phyloP scores from a whole-genome alignment of 2,888 invertebrate species.

The Drosophila macrospina region DNA sequence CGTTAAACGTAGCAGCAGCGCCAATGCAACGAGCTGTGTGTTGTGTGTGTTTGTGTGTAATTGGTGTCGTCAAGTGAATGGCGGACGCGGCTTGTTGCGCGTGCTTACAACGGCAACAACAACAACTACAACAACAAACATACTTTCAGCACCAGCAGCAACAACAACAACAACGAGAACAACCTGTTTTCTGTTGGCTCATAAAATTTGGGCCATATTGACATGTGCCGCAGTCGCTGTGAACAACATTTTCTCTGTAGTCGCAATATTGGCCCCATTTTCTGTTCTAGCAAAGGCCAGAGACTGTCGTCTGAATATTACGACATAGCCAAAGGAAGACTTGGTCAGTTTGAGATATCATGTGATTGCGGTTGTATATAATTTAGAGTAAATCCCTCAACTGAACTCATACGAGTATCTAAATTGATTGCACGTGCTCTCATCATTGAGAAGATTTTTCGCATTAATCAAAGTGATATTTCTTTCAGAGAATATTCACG shows the following conservation, averaged over 20 bases:
- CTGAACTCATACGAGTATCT: background rate
- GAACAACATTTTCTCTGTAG: conserved; percentile 60
- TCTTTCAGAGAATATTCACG: background rate
- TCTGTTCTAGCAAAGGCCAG: conserved; percentile 52
- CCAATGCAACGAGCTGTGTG: conserved; percentile 33
- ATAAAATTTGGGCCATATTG: conserved; percentile 75
- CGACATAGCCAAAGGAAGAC: conserved; percentile 26
- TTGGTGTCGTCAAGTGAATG: conserved; percentile 58
- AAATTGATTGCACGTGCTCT: conserved; percentile 40
- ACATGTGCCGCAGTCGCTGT: conserved; percentile 66
- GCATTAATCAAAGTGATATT: conserved; percentile 50
- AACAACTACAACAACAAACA: conserved; percentile 30
- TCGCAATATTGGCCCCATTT: conserved; percentile 57
- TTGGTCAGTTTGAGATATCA: background rate
- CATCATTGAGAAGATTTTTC: conserved; percentile 35
- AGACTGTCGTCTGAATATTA: conserved; percentile 48
- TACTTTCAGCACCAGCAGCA: conserved; percentile 25
- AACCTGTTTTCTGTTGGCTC: conserved; percentile 69
- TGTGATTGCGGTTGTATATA: conserved; percentile 21
- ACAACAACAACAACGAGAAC: conserved; percentile 46
- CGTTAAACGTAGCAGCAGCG: conserved; percentile 46
- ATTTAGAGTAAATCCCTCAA: conserved; percentile 21
- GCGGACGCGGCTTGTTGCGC: conserved; percentile 69
- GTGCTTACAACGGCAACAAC: conserved; percentile 54
- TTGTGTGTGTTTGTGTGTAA: conserved; percentile 21